A percentile compares a stretch with the other conserved stretches of the same genome.
Evolutionary conservation across 1,140 invertebrate species (phyloP).

Genomic region (Contarinia nasturtii): DNA sequence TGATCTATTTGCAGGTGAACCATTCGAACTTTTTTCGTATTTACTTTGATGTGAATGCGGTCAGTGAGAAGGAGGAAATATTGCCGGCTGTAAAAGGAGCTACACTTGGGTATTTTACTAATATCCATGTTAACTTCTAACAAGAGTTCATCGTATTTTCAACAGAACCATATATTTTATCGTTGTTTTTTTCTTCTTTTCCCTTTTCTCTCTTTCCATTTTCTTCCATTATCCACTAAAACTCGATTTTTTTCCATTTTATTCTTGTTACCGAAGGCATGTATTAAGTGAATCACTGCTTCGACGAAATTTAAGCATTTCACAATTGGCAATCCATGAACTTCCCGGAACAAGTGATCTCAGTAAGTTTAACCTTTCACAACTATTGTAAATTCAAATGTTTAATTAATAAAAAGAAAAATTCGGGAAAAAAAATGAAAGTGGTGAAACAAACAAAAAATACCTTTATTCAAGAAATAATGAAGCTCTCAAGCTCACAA

Average conservation of each 20-base stretch:
- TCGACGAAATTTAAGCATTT: conserved; percentile 18
- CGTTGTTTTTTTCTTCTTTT: no score
- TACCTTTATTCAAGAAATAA: no score
- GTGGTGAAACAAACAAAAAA: no score
- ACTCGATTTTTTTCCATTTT: no score
- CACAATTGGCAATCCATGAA: conserved; percentile 14
- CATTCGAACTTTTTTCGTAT: conserved; percentile 33
- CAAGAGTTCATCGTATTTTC: conserved; percentile 1
- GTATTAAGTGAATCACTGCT: conserved; percentile 6
- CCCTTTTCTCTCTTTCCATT: no score
- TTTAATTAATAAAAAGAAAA: not conserved
- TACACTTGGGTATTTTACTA: conserved; percentile 42
- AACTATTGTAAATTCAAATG: conserved; percentile 1
- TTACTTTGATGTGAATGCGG: conserved; percentile 33
- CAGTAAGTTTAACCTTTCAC: not conserved
- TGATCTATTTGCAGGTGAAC: no score
- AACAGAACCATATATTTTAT: not conserved
- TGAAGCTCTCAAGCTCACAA: no score
- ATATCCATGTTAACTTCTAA: not conserved
- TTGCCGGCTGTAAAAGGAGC: conserved; percentile 45
- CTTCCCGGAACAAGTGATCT: no score
- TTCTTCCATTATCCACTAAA: no score
- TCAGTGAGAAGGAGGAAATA: conserved; percentile 34
- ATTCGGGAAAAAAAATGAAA: no score
- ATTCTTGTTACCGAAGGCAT: no score